Percentiles rank a stretch among this genome's conserved stretches.
Conservation (phyloP, 35 echinoderm and acorn worm genomes). For the Heliocidaris tuberculata region DNA sequence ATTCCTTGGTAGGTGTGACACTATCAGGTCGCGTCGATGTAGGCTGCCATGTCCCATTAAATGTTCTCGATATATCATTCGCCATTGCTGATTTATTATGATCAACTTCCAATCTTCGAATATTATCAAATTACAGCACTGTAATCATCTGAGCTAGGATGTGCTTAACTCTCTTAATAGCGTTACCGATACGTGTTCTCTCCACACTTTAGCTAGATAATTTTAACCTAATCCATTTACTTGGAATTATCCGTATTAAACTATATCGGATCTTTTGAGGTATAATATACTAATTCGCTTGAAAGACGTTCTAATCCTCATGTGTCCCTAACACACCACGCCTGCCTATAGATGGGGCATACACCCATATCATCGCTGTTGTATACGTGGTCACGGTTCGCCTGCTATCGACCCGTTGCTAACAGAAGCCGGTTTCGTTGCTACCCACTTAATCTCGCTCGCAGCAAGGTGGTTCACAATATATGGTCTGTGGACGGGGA, state of each 20-base stretch:
- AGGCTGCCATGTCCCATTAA: constrained; percentile 5
- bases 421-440: constrained; percentile 31
- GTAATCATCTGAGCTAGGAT: background rate
- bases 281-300: background rate
- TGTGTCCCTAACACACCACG: background rate
- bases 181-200: background rate
- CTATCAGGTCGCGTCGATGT: constrained; percentile 1
- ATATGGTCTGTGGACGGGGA: background rate
- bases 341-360: background rate
- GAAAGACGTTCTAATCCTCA: background rate
- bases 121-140: background rate
- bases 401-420: constrained; percentile 18
- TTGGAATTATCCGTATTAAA: background rate
- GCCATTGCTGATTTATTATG: background rate
- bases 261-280: background rate
- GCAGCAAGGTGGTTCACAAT: background rate
- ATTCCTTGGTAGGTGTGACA: constrained; percentile 37
- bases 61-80: background rate
- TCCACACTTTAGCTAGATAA: background rate
- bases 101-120: background rate
- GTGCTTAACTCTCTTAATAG: background rate
- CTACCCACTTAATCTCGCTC: background rate
- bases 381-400: background rate
- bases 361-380: background rate
- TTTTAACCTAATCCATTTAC: background rate